Base-by-base conservation (phyloP, 2,888 invertebrate genomes). In the Dicranocentrus wangi region DNA sequence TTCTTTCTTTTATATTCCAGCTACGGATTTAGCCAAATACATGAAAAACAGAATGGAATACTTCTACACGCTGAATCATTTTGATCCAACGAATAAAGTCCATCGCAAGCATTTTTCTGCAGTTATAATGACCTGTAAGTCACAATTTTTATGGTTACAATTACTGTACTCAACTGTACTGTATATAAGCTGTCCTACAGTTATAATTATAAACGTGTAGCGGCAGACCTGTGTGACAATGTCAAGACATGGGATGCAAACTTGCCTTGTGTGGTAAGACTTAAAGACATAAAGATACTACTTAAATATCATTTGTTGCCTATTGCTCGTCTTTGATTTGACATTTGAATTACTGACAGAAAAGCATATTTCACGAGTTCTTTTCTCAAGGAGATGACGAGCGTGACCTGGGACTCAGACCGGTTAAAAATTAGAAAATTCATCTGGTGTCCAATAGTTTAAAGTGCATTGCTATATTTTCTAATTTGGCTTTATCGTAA, bases 311-410 rank as follows among this genome's bases (percentile, higher is more conserved):
- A n/a, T n/a, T n/a, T n/a, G n/a, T n/a, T n/a, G n/a, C n/a, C n/a
- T n/a, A n/a, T n/a, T n/a, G n/a, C n/a, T n/a, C n/a, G n/a, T n/a
- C n/a, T n/a, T n/a, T n/a, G n/a, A n/a, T n/a, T n/a, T n/a, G n/a
- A n/a, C n/a, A n/a, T n/a, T n/a, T n/a, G n/a, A n/a, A n/a, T 47
- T 47, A 47, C 47, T 47, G 5, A 2, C 43, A 80, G 80, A 81
- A 81, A 81, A 53, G 63, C 43, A 76, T 81, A 10, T 81, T 81
- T 42, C 70, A 70, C n/a, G 81, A 81, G 21, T 81, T 81, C 21
- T 81, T 76, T 25, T 42, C 70, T 7, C 81, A 81, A 58, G 81
- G 81, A 5, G 81, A 81, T 63, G 81, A 81, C n/a, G 81, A 81
- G 23, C 21, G 70, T 0, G 70, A 63, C 5, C 69, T 75, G n/a